Evolutionary conservation across 2,113 vertebrate species (phyloP).

Genomic region (Odontophorus gujanensis): DNA sequence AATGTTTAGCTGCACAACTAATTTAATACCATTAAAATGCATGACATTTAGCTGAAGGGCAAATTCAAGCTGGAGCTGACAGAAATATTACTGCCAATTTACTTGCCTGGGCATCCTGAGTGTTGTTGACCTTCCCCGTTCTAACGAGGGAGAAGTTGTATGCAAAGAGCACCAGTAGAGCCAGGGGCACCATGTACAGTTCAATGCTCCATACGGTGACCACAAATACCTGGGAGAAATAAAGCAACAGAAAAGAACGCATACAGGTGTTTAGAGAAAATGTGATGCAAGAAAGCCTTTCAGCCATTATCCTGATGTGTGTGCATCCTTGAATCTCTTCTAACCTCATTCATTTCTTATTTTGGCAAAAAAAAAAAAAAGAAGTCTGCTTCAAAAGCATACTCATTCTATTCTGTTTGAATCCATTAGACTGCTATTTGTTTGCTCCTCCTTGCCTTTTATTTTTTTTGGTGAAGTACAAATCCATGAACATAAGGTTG

Average conservation of each 20-base stretch:
- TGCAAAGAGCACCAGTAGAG: slow-evolving; percentile 86
- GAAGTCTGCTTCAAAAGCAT: not conserved
- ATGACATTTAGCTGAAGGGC: not conserved
- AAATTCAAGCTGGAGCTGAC: not conserved
- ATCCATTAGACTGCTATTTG: not conserved
- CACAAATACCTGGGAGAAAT: slow-evolving; percentile 87
- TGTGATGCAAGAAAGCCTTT: not conserved
- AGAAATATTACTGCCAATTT: not conserved
- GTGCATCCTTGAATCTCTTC: not conserved
- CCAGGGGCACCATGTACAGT: slow-evolving; percentile 95
- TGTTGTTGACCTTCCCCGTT: slow-evolving; percentile 77
- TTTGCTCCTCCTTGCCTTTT: not conserved
- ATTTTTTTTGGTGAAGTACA: not conserved
- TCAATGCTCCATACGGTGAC: slow-evolving; percentile 92
- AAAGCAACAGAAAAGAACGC: not conserved
- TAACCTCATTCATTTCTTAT: not conserved
- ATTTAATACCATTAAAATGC: not conserved
- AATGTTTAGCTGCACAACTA: not conserved
- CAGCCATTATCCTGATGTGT: not conserved
- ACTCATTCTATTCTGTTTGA: not conserved
- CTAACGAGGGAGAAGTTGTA: slow-evolving; percentile 89
- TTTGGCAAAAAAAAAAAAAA: not conserved
- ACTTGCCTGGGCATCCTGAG: slow-evolving; percentile 91
- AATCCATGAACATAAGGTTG: not conserved
- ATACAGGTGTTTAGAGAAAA: not conserved